These are phyloP conservation scores for Folsomia candida DNA, from an alignment of 2,888 invertebrate species.

Conservation along the genomic window DNA sequence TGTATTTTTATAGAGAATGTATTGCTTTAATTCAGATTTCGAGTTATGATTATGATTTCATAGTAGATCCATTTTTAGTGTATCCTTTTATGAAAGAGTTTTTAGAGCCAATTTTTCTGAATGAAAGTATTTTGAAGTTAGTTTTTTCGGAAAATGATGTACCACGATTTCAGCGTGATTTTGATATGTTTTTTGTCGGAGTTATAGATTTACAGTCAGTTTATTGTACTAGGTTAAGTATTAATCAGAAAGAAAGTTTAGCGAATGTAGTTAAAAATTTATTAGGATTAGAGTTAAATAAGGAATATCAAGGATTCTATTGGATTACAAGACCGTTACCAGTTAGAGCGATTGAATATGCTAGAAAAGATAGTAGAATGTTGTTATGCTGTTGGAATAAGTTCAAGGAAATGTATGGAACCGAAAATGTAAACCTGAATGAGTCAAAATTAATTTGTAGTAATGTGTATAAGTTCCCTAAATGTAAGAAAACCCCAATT, in stretches of 20 bases:
- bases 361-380: background rate
- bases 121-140: background rate
- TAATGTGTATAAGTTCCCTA: background rate
- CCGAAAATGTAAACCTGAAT: background rate
- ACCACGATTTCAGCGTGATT: constrained; percentile 1
- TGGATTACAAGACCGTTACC: background rate
- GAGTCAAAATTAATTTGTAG: background rate
- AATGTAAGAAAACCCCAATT: background rate
- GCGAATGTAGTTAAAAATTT: background rate
- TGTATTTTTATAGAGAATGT: background rate
- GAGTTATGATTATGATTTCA: constrained; percentile 4
- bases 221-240: background rate
- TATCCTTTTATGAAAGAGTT: background rate
- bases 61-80: constrained; percentile 2
- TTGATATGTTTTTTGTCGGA: background rate
- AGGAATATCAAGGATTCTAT: background rate
- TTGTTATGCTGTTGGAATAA: constrained; percentile 7
- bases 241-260: background rate
- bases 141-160: constrained; percentile 1
- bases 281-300: background rate
- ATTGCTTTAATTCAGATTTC: constrained; percentile 1
- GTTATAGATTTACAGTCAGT: constrained; percentile 1
- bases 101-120: background rate
- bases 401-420: background rate
- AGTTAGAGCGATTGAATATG: background rate